phyloP scores from a whole-genome alignment of 2,888 invertebrate species.

The Scrobipalpa costella region DNA sequence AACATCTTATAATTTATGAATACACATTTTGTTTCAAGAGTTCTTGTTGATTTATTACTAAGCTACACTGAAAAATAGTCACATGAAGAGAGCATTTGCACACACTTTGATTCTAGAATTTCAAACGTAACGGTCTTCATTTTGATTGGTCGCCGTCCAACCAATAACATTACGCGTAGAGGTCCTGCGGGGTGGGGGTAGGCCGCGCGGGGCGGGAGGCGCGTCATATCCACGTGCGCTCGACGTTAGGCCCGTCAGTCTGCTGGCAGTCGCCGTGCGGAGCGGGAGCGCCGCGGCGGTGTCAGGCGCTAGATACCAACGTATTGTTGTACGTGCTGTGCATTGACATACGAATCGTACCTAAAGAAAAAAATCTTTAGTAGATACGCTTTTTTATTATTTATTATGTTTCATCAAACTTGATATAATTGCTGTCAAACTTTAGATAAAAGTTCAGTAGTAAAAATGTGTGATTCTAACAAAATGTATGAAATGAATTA shows the following conservation, averaged over 20 bases:
- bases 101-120: too few species aligned
- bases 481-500: too few species aligned
- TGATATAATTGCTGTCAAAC: too few species aligned
- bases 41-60: too few species aligned
- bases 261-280: conserved; percentile 48
- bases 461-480: too few species aligned
- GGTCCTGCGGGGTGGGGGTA: conserved; percentile 65
- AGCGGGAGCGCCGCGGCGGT: conserved; percentile 59
- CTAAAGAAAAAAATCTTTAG: conserved; percentile 42
- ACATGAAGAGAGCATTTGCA: too few species aligned
- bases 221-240: conserved; percentile 66
- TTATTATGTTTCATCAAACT: not conserved
- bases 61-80: not conserved
- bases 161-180: conserved; percentile 51
- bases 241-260: conserved; percentile 44
- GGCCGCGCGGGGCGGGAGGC: conserved; percentile 44
- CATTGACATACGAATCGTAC: conserved; percentile 75
- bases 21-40: too few species aligned
- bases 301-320: conserved; percentile 67
- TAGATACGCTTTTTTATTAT: not conserved
- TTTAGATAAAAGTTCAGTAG: too few species aligned
- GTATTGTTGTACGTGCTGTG: conserved; percentile 77
- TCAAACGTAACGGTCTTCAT: not conserved
- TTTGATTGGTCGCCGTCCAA: not conserved
- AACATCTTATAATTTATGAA: too few species aligned